These are phyloP conservation scores for Pollachius pollachius DNA, from an alignment of 2,113 vertebrate genomes.

Conservation along the genomic window DNA sequence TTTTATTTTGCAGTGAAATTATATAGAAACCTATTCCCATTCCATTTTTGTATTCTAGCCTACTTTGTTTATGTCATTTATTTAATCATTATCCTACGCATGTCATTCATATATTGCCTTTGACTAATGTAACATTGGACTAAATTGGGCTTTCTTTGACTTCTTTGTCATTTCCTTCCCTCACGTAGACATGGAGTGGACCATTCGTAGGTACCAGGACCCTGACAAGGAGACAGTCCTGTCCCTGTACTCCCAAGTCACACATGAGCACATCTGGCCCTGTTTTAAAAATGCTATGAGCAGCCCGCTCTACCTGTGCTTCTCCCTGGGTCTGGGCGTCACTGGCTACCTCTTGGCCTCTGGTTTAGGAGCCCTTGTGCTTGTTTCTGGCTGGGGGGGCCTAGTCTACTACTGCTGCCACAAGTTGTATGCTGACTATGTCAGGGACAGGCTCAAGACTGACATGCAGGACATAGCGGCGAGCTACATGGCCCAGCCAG, in stretches of 20 bases:
- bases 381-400: constrained; percentile 50
- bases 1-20: too few species aligned
- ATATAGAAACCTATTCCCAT: too few species aligned
- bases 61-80: too few species aligned
- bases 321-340: constrained; percentile 44
- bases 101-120: too few species aligned
- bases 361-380: constrained; percentile 29
- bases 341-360: constrained; percentile 45
- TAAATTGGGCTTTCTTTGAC: neutral
- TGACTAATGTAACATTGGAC: too few species aligned
- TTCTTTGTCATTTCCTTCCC: neutral
- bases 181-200: constrained; percentile 44
- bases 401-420: constrained; percentile 62
- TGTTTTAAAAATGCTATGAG: constrained; percentile 56
- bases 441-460: constrained; percentile 36
- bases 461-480: constrained; percentile 69
- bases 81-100: too few species aligned
- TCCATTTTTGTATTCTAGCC: too few species aligned
- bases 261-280: constrained; percentile 58
- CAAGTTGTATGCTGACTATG: constrained; percentile 29
- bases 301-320: constrained; percentile 40
- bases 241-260: constrained; percentile 46
- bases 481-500: constrained; percentile 49
- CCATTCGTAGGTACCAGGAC: constrained; percentile 60
- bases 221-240: constrained; percentile 52